Evolutionary conservation across 2,888 invertebrate genomes (phyloP), one percentile per base, ranked within the genome.

Genomic region (Julus scanicus): DNA sequence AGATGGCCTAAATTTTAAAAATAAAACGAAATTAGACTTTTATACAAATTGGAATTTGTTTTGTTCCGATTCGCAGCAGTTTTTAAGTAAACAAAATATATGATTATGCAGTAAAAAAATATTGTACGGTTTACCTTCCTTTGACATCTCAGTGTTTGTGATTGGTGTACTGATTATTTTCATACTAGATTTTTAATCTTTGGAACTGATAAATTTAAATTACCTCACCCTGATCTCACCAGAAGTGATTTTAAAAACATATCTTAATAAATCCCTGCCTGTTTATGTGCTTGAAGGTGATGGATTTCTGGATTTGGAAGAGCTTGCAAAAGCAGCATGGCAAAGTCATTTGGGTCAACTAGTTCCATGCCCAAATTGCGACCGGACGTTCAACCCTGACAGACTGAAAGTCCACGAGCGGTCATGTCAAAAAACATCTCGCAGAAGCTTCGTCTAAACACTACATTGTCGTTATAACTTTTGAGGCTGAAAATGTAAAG

Each of bases 341-440:
- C 92, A 94, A 89, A 93, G 93, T 37, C 93, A 94, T 89, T 92
- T 94, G 85, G 91, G 92, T 3, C 93, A 94, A 89, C 92, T 95
- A 90, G 92, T 94, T 39, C 94, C 94, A 1, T 96, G 96, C 90
- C 92, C 93, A 84, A 94, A 94, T 90, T 96, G 95, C 91, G 94
- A 94, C 13, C 92, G 95, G 86, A 95, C 95, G 44, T 96, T 96
- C 92, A 92, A 94, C 89, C 95, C 95, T 0, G 95, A 95, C 90
- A 93, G 95, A 63, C 91, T 96, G 20, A 91, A 93, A 15, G 93
- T 95, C 2, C 95, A 95, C 91, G 94, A 94, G 90, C 92, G 93
- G 88, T 39, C 84, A 39, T 88, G 88, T 85, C 40, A 63, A 86
- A 40, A 17, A 48, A 40, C 86, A 57, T 57, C 53, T 53, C n/a